Conservation (phyloP, 2,113 vertebrate species). For the Eptesicus fuscus region DNA sequence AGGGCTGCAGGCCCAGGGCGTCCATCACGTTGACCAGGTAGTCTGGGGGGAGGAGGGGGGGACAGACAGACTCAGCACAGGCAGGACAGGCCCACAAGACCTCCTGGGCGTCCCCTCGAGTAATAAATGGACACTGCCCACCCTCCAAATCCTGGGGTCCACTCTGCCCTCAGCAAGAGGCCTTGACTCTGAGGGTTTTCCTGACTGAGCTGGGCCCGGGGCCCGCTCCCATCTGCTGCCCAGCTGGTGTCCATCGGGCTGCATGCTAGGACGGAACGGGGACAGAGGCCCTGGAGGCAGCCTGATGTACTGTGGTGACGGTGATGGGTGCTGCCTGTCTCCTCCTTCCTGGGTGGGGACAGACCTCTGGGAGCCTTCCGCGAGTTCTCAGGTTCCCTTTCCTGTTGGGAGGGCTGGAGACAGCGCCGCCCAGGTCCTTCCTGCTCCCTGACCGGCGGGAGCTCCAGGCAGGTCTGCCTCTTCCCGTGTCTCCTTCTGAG, state of each 20-base stretch:
- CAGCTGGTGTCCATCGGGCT: too few relatives aligned
- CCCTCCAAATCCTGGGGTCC: background rate
- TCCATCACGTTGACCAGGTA: conserved; percentile 99
- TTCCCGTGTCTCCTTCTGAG: background rate
- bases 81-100: accelerated
- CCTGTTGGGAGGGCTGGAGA: background rate
- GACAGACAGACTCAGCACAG: background rate
- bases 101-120: too few relatives aligned
- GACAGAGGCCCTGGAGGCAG: background rate
- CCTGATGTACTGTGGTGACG: accelerated
- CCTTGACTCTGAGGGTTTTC: background rate
- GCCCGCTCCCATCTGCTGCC: background rate
- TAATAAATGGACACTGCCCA: background rate
- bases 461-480: background rate
- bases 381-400: background rate
- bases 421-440: background rate
- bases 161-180: background rate
- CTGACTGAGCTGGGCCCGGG: background rate
- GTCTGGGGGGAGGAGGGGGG: conserved; percentile 81
- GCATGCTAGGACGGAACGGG: accelerated
- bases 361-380: background rate
- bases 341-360: background rate
- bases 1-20: conserved; percentile 94
- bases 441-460: too few relatives aligned
- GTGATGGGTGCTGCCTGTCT: too few relatives aligned